Evolutionary conservation across 2,888 invertebrate genomes (phyloP).

Genomic region (Maniola hyperantus): DNA sequence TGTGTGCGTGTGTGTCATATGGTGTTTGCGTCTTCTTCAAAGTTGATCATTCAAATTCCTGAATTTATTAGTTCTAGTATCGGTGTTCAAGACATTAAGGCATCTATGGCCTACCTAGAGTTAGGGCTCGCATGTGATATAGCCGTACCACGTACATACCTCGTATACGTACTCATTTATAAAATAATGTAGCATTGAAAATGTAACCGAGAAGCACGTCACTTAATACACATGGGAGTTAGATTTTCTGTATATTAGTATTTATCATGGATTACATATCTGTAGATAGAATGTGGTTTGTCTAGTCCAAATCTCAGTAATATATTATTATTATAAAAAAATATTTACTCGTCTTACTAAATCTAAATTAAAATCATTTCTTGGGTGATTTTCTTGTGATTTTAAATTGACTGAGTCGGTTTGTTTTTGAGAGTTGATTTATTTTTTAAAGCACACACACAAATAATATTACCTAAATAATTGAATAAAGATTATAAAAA

Average conservation of each 20-base stretch:
- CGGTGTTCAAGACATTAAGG: not conserved
- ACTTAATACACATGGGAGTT: slow-evolving; percentile 69
- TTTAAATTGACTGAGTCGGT: slow-evolving; percentile 34
- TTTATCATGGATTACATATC: slow-evolving; percentile 83
- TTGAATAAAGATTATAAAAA: slow-evolving; percentile 34
- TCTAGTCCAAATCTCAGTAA: slow-evolving; percentile 81
- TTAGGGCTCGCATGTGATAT: slow-evolving; percentile 23
- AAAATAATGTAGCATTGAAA: slow-evolving; percentile 60
- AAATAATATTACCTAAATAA: slow-evolving; percentile 34
- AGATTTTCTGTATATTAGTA: slow-evolving; percentile 78
- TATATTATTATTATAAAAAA: slow-evolving; percentile 60
- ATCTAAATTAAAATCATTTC: slow-evolving; percentile 52
- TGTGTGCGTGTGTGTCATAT: too few species aligned
- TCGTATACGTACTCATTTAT: slow-evolving; percentile 13
- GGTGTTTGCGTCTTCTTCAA: too few species aligned
- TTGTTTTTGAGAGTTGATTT: slow-evolving; percentile 26
- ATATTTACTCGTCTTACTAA: slow-evolving; percentile 71
- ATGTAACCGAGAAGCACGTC: slow-evolving; percentile 67
- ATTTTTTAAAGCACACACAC: slow-evolving; percentile 37
- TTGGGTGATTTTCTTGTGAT: slow-evolving; percentile 52
- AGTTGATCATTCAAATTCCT: too few species aligned
- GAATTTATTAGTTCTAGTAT: not conserved
- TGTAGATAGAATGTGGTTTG: slow-evolving; percentile 82
- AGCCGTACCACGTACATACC: slow-evolving; percentile 18
- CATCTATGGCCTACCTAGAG: slow-evolving; percentile 9